Evolutionary conservation across 2,888 invertebrate species (phyloP).

Genomic region (Eudasyphora cyanicolor): DNA sequence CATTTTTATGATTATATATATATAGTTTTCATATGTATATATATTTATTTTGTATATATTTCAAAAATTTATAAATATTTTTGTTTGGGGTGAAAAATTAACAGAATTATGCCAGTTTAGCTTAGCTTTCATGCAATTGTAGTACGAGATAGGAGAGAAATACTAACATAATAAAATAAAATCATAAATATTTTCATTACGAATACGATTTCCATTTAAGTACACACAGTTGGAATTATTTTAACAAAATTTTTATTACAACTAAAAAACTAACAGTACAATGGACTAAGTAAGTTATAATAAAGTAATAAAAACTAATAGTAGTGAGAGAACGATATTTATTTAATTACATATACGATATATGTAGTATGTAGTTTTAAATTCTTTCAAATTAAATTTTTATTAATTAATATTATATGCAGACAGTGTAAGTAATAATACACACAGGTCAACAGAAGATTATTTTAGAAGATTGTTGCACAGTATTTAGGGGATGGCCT

Average conservation of each 20-base stretch:
- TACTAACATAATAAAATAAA: background rate
- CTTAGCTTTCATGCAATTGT: conserved; percentile 52
- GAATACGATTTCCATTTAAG: background rate
- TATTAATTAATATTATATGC: background rate
- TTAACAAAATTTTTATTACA: conserved; percentile 20
- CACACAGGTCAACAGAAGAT: conserved; percentile 7
- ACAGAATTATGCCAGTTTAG: conserved; percentile 34
- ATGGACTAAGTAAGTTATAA: background rate
- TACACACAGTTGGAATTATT: background rate
- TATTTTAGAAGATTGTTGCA: no score
- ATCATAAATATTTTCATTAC: conserved; percentile 20
- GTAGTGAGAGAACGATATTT: conserved; percentile 12
- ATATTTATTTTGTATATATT: conserved; percentile 62
- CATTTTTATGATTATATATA: conserved; percentile 24
- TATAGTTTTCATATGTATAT: conserved; percentile 33
- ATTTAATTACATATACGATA: no score
- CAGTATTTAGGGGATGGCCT: no score
- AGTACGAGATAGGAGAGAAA: conserved; percentile 38
- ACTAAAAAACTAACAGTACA: conserved; percentile 13
- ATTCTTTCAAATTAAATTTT: background rate
- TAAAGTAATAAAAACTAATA: conserved; percentile 10
- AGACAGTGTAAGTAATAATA: no score
- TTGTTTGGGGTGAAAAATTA: conserved; percentile 46
- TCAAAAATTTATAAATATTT: conserved; percentile 62
- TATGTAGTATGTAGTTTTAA: background rate